Percentiles rank a stretch among this genome's conserved stretches.
Evolutionary conservation across 35 echinoderm and acorn worm species (phyloP).

Genomic region (Ptychodera flava): DNA sequence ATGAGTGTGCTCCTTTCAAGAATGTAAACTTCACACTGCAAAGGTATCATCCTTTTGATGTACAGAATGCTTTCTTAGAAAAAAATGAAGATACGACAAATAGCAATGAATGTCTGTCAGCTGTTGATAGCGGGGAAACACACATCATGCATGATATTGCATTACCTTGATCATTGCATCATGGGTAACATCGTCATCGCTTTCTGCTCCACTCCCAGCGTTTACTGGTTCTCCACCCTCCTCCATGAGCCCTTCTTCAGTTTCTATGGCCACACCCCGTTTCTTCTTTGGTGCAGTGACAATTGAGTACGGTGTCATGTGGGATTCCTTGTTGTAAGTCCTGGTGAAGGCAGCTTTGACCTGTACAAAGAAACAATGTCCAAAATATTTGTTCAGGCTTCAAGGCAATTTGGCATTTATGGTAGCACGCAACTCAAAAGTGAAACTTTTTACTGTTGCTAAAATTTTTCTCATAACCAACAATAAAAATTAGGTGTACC

Average conservation of each 20-base stretch:
- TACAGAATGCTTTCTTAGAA: not conserved
- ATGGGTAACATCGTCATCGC: conserved; percentile 11
- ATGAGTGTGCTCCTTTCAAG: no score
- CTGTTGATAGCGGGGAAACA: no score
- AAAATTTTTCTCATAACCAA: no score
- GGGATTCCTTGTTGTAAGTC: conserved; percentile 63
- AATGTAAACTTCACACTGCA: not conserved
- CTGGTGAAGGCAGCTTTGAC: conserved; percentile 74
- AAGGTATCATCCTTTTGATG: not conserved
- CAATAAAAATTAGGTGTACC: no score
- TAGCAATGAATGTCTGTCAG: no score
- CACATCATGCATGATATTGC: not conserved
- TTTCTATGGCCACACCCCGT: not conserved
- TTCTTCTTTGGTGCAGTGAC: conserved; percentile 27
- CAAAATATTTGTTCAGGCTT: no score
- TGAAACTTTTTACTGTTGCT: no score
- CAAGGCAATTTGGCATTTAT: not conserved
- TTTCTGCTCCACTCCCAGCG: not conserved
- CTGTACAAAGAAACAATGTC: conserved; percentile 22
- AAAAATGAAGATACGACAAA: not conserved
- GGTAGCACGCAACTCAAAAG: not conserved
- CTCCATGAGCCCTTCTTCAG: not conserved
- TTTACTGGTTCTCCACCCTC: not conserved
- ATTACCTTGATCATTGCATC: conserved; percentile 4
- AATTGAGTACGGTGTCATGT: conserved; percentile 48